These are phyloP conservation scores for Choristoneura fumiferana DNA, from an alignment of 1,140 invertebrate species.

Conservation along the genomic window DNA sequence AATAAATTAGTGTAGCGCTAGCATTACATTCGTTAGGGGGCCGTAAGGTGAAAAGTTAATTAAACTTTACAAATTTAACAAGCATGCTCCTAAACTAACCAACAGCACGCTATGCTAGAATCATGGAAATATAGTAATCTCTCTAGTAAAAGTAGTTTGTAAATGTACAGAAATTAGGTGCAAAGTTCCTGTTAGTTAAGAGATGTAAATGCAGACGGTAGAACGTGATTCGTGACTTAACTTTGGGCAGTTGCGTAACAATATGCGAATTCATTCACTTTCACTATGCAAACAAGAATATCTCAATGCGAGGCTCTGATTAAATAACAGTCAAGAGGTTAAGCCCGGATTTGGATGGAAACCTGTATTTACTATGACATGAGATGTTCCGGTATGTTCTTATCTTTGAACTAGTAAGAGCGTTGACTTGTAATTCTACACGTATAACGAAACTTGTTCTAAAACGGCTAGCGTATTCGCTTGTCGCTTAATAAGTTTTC, in stretches of 20 bases:
- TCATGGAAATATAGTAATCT: background rate
- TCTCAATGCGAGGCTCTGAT: background rate
- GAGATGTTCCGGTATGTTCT: background rate
- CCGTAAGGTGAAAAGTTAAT: conserved; percentile 6
- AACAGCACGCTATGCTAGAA: background rate
- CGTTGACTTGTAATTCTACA: too few species aligned
- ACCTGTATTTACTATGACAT: background rate
- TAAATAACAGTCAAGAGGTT: conserved; percentile 6
- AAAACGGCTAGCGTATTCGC: too few species aligned
- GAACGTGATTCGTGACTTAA: conserved; percentile 6
- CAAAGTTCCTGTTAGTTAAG: background rate
- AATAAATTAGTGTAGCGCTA: background rate
- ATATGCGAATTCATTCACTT: conserved; percentile 7
- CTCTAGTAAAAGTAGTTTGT: background rate
- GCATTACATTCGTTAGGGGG: background rate
- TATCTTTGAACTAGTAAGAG: too few species aligned
- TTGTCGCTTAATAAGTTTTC: too few species aligned
- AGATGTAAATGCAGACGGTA: background rate
- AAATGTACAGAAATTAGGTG: background rate
- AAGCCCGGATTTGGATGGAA: background rate
- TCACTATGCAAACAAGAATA: conserved; percentile 8
- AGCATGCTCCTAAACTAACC: background rate
- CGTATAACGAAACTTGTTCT: too few species aligned
- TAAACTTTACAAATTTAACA: conserved; percentile 6
- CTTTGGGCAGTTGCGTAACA: background rate